phyloP scores from a whole-genome alignment of 2,797 vertebrate genomes.

The Rhabdophis nuchalis region DNA sequence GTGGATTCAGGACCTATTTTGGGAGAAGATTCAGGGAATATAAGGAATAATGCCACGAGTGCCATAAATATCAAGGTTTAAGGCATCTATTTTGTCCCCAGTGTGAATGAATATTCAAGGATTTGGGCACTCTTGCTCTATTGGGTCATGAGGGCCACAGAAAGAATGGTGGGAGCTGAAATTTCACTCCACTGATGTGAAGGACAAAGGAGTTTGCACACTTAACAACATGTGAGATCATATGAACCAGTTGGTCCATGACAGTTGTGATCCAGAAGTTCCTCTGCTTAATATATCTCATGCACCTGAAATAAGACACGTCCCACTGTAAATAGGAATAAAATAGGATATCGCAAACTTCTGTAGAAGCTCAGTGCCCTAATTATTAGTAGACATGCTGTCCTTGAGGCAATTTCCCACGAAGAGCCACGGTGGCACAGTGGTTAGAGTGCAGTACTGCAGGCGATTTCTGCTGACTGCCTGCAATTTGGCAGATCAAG shows the following conservation, averaged over 20 bases:
- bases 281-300: not conserved
- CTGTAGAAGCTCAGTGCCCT: not conserved
- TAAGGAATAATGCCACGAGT: not conserved
- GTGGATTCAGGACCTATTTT: not conserved
- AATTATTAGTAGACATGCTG: not conserved
- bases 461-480: too few species aligned
- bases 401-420: not conserved
- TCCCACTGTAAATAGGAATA: not conserved
- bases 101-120: not conserved
- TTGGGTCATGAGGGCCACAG: not conserved
- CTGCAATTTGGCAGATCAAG: too few species aligned
- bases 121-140: not conserved
- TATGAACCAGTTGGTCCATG: not conserved
- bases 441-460: too few species aligned
- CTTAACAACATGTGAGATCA: not conserved
- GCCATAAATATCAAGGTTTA: not conserved
- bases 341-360: not conserved
- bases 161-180: not conserved
- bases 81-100: not conserved
- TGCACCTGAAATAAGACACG: not conserved
- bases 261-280: not conserved
- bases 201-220: not conserved
- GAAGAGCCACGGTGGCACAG: too few species aligned
- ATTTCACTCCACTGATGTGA: not conserved
- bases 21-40: not conserved